Base-by-base conservation (phyloP, 2,888 invertebrate genomes). In the Microctonus aethiopoides region DNA sequence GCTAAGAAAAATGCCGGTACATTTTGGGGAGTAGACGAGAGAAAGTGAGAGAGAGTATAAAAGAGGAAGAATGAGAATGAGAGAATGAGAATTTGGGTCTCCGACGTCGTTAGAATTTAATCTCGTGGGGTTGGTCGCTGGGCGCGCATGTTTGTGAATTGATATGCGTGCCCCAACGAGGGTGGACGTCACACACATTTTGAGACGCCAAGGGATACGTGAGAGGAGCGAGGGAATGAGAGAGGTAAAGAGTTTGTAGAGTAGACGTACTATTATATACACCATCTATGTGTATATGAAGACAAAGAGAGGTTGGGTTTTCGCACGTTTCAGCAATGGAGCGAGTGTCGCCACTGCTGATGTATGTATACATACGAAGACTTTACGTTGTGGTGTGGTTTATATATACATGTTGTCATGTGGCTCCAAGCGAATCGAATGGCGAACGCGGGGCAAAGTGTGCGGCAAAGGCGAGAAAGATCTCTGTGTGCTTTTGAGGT, bases 1-100 rank as follows among this genome's bases (percentile, higher is more conserved):
- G 81, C 81, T 85, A 85, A 85, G 84, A 85, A 85, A 84, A 84
- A 84, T 84, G 83, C 84, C 82, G 78, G 74, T 67, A 24, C 52
- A 52, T 59, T 51, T 46, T 57, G 34, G 46, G 39, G 68, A 60
- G 46, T 11, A 56, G 26, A 29, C n/a, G 56, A 13, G 29, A 11
- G 22, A 22, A 64, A 13, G 10, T 16, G 46, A 54, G 52, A 7
- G 7, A 26, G 26, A 26, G 51, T n/a, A n/a, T 13, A n/a, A 4
- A 54, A n/a, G 7, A 29, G 26, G 54, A 6, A 54, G 1, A 54
- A 9, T 34, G 29, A 68, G 66, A 63, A 41, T 46, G 57, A 56
- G 29, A 41, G 54, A 32, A 39, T 54, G 1, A 62, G 77, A 67
- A 68, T 67, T 57, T 67, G 26, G 57, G 61, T 46, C 46, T 57